These are phyloP conservation scores for Caenorhabditis wallacei DNA, from an alignment of 2,888 invertebrate species.

Conservation along the genomic window DNA sequence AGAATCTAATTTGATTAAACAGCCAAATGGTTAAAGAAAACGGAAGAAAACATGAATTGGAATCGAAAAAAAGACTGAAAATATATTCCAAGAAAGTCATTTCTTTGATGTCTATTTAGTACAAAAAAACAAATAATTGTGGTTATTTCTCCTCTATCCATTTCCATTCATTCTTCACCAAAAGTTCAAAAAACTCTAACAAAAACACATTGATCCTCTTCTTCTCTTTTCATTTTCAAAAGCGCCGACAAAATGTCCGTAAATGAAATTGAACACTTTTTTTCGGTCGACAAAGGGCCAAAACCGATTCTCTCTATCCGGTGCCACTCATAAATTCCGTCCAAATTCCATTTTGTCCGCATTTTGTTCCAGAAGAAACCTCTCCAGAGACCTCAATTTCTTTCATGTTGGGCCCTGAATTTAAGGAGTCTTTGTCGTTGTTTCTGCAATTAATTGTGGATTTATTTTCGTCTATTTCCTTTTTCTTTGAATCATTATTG, in stretches of 20 bases:
- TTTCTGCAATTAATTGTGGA: conserved; percentile 31
- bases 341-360: conserved; percentile 35
- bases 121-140: neutral
- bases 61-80: neutral
- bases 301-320: conserved; percentile 43
- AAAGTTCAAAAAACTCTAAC: conserved; percentile 21
- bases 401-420: neutral
- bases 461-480: conserved; percentile 15
- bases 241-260: conserved; percentile 24
- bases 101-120: neutral
- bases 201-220: conserved; percentile 11
- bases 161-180: neutral
- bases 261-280: conserved; percentile 53
- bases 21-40: neutral
- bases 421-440: conserved; percentile 7
- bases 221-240: conserved; percentile 10
- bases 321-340: conserved; percentile 51
- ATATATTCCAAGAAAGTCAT: neutral
- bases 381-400: conserved; percentile 22
- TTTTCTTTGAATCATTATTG: conserved; percentile 11
- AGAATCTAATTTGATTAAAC: neutral
- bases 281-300: conserved; percentile 7
- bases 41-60: neutral
- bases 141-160: neutral
- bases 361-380: conserved; percentile 41